A percentile compares a stretch with the other conserved stretches of the same genome.
Conservation (phyloP, 2,113 vertebrate species). For the Hucho hucho region DNA sequence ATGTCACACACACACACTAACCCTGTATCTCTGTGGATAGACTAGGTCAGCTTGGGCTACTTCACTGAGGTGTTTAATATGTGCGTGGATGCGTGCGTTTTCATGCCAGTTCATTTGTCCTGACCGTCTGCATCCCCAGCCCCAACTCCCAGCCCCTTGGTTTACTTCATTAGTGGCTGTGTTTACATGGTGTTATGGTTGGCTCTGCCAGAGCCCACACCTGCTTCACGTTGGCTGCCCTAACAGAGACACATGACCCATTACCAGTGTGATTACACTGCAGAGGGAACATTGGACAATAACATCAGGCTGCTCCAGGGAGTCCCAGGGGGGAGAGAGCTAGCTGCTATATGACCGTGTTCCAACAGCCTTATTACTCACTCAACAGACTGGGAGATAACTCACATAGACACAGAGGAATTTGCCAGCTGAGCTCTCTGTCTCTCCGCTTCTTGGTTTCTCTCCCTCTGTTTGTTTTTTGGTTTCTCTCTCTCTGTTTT, state of each 20-base stretch:
- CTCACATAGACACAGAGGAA: too few relatives aligned
- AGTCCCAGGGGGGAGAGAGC: neutral
- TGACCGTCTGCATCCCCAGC: neutral
- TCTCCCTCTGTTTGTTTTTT: too few relatives aligned
- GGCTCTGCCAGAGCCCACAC: constrained; percentile 52
- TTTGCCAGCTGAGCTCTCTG: too few relatives aligned
- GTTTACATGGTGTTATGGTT: constrained; percentile 56
- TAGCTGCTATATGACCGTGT: constrained; percentile 31
- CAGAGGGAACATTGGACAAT: constrained; percentile 34
- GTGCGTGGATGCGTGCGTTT: too few relatives aligned
- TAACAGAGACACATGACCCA: constrained; percentile 39
- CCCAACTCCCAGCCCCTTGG: constrained; percentile 17
- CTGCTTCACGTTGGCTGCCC: constrained; percentile 56
- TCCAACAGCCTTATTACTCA: constrained; percentile 4
- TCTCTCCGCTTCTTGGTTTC: too few relatives aligned
- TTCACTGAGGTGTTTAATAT: too few relatives aligned
- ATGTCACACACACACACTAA: too few relatives aligned
- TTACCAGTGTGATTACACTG: constrained; percentile 43
- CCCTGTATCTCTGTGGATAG: too few relatives aligned
- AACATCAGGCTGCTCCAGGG: constrained; percentile 32
- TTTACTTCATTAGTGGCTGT: constrained; percentile 59
- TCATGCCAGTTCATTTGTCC: too few relatives aligned
- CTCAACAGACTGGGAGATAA: neutral
- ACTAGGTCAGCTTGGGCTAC: too few relatives aligned
- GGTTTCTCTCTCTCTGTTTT: neutral